Percentiles rank a stretch among this genome's conserved stretches.
Evolutionary conservation across 2,113 vertebrate species (phyloP).

Genomic region (Phodopus roborovskii): DNA sequence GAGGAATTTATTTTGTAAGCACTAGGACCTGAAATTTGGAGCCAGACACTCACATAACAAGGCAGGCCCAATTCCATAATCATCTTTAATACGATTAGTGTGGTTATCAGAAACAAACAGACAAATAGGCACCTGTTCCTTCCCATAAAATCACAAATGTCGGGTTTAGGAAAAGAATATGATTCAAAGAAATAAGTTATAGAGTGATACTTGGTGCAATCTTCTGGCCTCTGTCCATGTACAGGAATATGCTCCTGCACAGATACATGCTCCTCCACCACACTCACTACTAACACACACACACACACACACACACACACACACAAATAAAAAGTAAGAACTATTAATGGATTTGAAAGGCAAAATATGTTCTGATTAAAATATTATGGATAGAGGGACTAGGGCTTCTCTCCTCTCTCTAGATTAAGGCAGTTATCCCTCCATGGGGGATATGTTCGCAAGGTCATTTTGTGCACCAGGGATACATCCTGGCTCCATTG

Average conservation of each 20-base stretch:
- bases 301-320: too few species aligned
- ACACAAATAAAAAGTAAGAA: too few species aligned
- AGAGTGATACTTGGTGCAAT: background rate
- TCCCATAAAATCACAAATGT: background rate
- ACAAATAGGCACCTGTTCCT: background rate
- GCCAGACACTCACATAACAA: background rate
- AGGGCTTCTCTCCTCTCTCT: too few species aligned
- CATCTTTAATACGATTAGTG: background rate
- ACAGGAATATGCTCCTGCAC: background rate
- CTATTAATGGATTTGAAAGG: background rate
- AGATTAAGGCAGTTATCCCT: too few species aligned
- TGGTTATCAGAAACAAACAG: background rate
- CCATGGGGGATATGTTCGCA: too few species aligned
- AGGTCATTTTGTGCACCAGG: too few species aligned
- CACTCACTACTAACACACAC: background rate
- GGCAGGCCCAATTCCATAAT: background rate
- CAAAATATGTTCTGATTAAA: background rate
- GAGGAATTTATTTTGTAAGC: background rate
- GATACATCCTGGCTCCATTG: too few species aligned
- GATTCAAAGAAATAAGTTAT: background rate
- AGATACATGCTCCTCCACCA: background rate
- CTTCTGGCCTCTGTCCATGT: background rate
- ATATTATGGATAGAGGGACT: background rate
- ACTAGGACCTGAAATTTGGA: background rate
- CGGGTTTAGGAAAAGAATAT: too few species aligned